These are phyloP conservation scores for Muscicapa adusta DNA, from an alignment of 2,113 vertebrate species.

Conservation along the genomic window DNA sequence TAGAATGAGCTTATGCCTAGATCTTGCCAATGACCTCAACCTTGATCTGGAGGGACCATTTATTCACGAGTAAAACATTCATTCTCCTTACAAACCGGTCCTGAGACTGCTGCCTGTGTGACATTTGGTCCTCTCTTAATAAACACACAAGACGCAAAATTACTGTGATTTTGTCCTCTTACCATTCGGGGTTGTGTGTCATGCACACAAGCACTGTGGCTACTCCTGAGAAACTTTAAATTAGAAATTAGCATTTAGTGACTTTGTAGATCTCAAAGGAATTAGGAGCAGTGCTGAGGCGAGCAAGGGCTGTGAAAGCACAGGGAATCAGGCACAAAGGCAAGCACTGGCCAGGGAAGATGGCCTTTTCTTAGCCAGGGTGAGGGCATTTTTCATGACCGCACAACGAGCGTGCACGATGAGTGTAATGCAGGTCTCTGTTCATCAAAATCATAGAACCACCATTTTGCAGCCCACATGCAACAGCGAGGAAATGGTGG, in stretches of 20 bases:
- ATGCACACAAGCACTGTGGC: not conserved
- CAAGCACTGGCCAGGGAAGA: not conserved
- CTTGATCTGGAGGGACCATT: slow-evolving; percentile 66
- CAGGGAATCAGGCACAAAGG: not conserved
- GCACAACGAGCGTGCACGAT: not conserved
- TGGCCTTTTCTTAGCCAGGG: not conserved
- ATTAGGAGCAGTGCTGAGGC: not conserved
- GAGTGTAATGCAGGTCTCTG: not conserved
- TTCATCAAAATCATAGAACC: slow-evolving; percentile 45
- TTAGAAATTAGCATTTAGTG: not conserved
- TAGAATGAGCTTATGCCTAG: slow-evolving; percentile 54
- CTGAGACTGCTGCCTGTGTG: slow-evolving; percentile 14
- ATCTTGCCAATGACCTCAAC: slow-evolving; percentile 67
- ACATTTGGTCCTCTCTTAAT: slow-evolving; percentile 23
- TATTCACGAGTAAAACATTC: slow-evolving; percentile 61
- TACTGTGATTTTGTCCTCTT: slow-evolving; percentile 11
- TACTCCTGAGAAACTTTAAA: slow-evolving; percentile 16
- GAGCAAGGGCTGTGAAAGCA: not conserved
- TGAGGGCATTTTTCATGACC: not conserved
- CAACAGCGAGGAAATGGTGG: slow-evolving; percentile 71
- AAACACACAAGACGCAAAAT: not conserved
- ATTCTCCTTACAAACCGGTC: slow-evolving; percentile 22
- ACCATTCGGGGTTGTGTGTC: not conserved
- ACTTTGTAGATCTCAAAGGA: slow-evolving; percentile 21
- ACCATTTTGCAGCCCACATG: slow-evolving; percentile 68